Base-by-base conservation (phyloP, 2,888 invertebrate species). In the Leptopilina myrica region DNA sequence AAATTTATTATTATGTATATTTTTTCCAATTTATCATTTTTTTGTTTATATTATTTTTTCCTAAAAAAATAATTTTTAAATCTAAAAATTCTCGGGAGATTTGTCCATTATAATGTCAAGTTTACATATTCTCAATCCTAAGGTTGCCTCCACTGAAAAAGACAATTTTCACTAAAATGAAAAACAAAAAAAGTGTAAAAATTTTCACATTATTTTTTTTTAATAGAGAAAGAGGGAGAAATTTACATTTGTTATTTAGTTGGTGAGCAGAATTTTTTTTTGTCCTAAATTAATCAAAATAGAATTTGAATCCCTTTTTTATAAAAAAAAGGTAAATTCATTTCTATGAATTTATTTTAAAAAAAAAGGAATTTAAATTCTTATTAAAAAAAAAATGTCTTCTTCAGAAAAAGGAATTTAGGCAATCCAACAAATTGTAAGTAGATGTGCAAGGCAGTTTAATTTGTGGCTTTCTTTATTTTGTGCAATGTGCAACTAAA, bases 371-470 rank as follows among this genome's bases (percentile, higher is more conserved):
- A 40, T 77, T 62, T 59, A 33, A 33, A 33, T 33, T 33, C 33
- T 56, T 33, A 14, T 43, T 26, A 56, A n/a, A 15, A 59, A 59
- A 59, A 59, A 20, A 65, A 20, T 65, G 73, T 73, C 53, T 73
- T 73, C 56, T n/a, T 73, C 56, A 73, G 53, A 12, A n/a, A 73
- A 33, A 33, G 73, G 56, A 73, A 33, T 73, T 20, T 56, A 14
- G 53, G 8, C 53, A 73, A 73, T 33, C 56, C 56, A 56, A 3
- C 49, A 73, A 56, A 56, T 73, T 73, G 11, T 56, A 56, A 56
- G 73, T 73, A 73, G 73, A 73, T 73, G 53, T 73, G 73, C 73
- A 73, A 73, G 73, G 53, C 53, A 73, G 73, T 73, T 73, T 73
- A 33, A 73, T 73, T 56, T 53, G 73, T 33, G 73, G 33, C 33